Conservation (phyloP, 2,113 vertebrate species). For the Aspiorhynchus laticeps region DNA sequence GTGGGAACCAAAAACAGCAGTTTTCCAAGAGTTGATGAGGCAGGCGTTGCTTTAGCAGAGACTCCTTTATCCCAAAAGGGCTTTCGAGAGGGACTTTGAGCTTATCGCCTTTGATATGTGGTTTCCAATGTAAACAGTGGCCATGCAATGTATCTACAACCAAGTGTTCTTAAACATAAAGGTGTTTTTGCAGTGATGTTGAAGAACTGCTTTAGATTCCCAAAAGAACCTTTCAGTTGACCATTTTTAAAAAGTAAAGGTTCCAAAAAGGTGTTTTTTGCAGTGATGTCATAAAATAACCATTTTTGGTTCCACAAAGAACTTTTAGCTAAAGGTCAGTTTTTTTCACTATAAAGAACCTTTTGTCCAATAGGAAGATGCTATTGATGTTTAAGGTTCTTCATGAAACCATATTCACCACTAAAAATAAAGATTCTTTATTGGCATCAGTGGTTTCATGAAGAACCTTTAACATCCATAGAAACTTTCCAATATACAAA, state of each 20-base stretch:
- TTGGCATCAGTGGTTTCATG: too few species aligned
- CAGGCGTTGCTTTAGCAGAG: slow-evolving; percentile 15
- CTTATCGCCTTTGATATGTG: neutral
- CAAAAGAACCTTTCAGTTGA: too few species aligned
- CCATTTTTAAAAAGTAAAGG: too few species aligned
- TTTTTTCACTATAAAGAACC: neutral
- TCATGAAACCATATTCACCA: neutral
- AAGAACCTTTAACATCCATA: too few species aligned
- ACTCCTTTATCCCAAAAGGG: neutral
- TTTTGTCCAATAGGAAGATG: neutral
- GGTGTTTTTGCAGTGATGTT: too few species aligned
- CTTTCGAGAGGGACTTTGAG: neutral
- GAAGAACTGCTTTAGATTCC: too few species aligned
- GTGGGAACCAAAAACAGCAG: slow-evolving; percentile 33
- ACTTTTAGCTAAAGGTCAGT: too few species aligned
- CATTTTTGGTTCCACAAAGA: neutral
- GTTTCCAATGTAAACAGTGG: neutral
- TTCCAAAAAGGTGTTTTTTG: too few species aligned
- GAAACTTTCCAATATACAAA: too few species aligned
- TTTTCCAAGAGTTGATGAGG: slow-evolving; percentile 12
- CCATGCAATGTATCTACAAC: neutral
- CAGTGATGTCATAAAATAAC: too few species aligned
- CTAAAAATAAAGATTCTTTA: neutral
- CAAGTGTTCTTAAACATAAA: neutral
- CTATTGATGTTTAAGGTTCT: neutral